Conservation (phyloP, 2,888 invertebrate species). For the Drosophila emarginata region DNA sequence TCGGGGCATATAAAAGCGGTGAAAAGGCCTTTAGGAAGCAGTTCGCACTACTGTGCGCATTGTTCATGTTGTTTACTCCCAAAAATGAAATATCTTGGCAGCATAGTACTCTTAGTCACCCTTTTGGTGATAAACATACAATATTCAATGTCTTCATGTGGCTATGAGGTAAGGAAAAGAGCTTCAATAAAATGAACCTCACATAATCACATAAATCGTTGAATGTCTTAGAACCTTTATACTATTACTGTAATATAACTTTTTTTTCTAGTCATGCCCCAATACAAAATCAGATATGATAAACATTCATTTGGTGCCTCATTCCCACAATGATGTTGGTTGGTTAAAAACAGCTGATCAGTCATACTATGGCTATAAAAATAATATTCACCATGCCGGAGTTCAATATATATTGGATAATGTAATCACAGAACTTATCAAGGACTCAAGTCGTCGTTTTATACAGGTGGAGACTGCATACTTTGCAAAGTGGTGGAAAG, state of each 20-base stretch:
- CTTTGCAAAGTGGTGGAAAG: slow-evolving; percentile 93
- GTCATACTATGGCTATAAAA: slow-evolving; percentile 92
- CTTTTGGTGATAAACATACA: slow-evolving; percentile 25
- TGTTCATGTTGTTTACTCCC: not conserved
- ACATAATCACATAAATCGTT: no score
- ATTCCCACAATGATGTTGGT: slow-evolving; percentile 97
- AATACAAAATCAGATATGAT: slow-evolving; percentile 85
- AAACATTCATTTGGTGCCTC: slow-evolving; percentile 94
- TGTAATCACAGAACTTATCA: slow-evolving; percentile 88
- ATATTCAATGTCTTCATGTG: slow-evolving; percentile 45
- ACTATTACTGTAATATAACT: not conserved
- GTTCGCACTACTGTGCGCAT: not conserved
- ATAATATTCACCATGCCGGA: slow-evolving; percentile 88
- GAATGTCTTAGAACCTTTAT: not conserved
- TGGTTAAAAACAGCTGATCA: slow-evolving; percentile 97
- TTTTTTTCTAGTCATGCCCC: slow-evolving; percentile 85
- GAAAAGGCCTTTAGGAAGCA: not conserved
- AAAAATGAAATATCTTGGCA: slow-evolving; percentile 4
- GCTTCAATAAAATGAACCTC: rapidly evolving
- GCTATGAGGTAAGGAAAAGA: slow-evolving; percentile 55
- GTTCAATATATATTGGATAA: slow-evolving; percentile 96
- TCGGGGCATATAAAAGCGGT: slow-evolving; percentile 8
- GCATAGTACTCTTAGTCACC: slow-evolving; percentile 27
- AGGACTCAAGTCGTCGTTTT: slow-evolving; percentile 90
- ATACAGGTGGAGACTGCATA: slow-evolving; percentile 95